Base-by-base conservation (phyloP, 2,888 invertebrate species). In the Tenthredo mesomela region DNA sequence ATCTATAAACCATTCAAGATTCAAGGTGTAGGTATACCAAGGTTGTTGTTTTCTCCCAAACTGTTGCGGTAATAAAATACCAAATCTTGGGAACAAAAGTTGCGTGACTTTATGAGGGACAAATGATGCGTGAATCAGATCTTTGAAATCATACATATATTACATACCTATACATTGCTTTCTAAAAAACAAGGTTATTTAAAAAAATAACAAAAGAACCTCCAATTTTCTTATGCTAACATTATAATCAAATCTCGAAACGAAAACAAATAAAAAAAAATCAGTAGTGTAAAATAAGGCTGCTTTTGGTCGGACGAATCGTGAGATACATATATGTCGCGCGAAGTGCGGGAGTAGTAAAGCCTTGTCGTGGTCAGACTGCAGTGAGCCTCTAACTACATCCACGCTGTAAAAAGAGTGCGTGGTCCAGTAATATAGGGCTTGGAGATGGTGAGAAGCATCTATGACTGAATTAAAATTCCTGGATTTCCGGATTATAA, bases 361-460 rank as follows among this genome's bases (percentile, higher is more conserved):
- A 61, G 10, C 61, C 29, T 37, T 9, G 71, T 71, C 40, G 40
- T 33, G 71, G 71, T 71, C 71, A 71, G 71, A 71, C 71, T 12
- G 40, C 61, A 61, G 4, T 10, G 25, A 25, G 25, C 21, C 25
- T 9, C 61, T 12, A 29, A 12, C 61, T 7, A 29, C 25, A 25
- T 61, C 25, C 3, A 25, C 61, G 61, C 12, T 61, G 0, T 15
- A 10, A 25, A 1, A 25, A 25, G 61, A 12, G 21, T 61, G 25
- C 25, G 25, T 12, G 61, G 0, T 25, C 1, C 61, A 10, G n/a
- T n/a, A n/a, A n/a, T n/a, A 61, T 12, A 61, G 61, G 25, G 25
- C 12, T 61, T 12, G 21, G 61, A 29, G 25, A 61, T 61, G 9
- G 61, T 9, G 25, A 5, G 10, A 3, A 29, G 12, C 25, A 10